Evolutionary conservation across 2,888 invertebrate species (phyloP), one percentile per base, ranked within the genome.

Genomic region (Callimorpha dominula): DNA sequence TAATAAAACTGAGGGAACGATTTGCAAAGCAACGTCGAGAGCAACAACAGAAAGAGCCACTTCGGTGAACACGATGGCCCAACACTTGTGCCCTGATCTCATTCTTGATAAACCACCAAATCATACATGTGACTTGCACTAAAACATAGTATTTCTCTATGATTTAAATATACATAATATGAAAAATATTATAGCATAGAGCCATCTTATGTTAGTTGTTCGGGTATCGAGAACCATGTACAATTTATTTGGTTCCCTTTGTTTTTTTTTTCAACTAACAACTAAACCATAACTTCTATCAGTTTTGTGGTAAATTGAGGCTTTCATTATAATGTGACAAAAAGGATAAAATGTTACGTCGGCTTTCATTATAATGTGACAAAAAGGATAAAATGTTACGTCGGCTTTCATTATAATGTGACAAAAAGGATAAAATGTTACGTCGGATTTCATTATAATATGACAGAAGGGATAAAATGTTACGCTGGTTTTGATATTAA

Each of bases 1-100:
- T 98, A 85, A 90, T 96, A 67, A 97, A 97, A 86, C 90, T 97
- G 77, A 94, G 97, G 76, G 95, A 92, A 67, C 96, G 96, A 68
- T 95, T 96, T 81, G 94, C 96, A 11, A 95, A 96, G 85, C 96
- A 96, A 81, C 96, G 96, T 46, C 91, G 92, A 15, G 96, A 96
- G 84, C 96, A 96, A 62, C 93, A 93, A 31, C 93, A 92, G 75
- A 94, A 93, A 79, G 95, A 94, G 77, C 93, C 90, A 4, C 91
- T 88, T 17, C 95, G 93, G 85, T 95, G 91, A 94, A 89, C 74
- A n/a, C 68, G 65, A 68, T 68, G 57, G 20, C 62, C 17, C 57
- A 81, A 46, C 57, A 72, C 67, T 50, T 60, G 70, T 82, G 81
- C 83, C 86, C 87, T 91, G 94, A 95, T 94, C 94, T 93, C 94